Evolutionary conservation across 1,140 invertebrate species (phyloP).

Genomic region (Drosophila erecta): DNA sequence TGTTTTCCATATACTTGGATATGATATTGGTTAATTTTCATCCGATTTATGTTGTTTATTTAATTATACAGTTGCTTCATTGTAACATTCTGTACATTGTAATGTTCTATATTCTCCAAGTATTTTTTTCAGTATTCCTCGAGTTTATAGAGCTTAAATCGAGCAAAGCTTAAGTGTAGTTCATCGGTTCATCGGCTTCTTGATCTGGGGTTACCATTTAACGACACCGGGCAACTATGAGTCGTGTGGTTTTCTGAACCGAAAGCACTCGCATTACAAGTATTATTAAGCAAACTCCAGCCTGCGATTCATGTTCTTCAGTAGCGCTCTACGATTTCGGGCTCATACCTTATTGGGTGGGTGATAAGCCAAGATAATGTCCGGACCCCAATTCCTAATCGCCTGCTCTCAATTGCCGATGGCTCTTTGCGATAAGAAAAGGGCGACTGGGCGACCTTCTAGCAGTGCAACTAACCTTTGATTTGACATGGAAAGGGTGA

Average conservation of each 20-base stretch:
- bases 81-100: too few species aligned
- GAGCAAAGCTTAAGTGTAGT: constrained; percentile 31
- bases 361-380: constrained; percentile 37
- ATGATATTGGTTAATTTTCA: too few species aligned
- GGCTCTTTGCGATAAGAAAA: constrained; percentile 23
- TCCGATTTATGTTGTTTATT: too few species aligned
- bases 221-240: constrained; percentile 11
- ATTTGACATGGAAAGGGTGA: constrained; percentile 7
- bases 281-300: constrained; percentile 29
- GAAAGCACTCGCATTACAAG: background rate
- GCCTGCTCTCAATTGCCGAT: constrained; percentile 43
- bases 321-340: background rate
- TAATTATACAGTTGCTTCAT: too few species aligned
- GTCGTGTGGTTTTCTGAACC: constrained; percentile 1
- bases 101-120: background rate
- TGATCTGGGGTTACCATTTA: constrained; percentile 61
- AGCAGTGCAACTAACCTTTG: constrained; percentile 15
- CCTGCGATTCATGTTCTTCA: background rate
- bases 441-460: background rate
- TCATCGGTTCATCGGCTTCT: constrained; percentile 50
- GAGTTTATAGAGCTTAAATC: constrained; percentile 22
- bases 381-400: constrained; percentile 37
- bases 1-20: too few species aligned
- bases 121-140: constrained; percentile 11
- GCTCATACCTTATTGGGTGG: background rate